Evolutionary conservation across 1,140 invertebrate species (phyloP), one percentile per base, ranked within the genome.

Genomic region (Plutomurus gul): DNA sequence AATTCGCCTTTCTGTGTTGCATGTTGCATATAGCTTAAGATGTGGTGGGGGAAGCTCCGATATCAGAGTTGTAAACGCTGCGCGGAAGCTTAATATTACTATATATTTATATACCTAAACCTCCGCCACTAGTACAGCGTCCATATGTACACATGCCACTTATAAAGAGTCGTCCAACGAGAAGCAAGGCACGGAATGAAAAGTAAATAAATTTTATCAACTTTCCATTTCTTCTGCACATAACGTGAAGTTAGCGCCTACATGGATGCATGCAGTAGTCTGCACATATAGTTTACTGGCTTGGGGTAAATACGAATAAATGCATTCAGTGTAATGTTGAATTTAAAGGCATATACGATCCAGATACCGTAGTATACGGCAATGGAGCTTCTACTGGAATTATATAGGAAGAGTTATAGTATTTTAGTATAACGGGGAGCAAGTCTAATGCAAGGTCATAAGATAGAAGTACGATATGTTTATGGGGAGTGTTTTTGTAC

Each of bases 151-250:
- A n/a, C n/a, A n/a, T n/a, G n/a, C n/a, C n/a, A n/a, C 25, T 11
- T 16, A 7, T 6, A 33, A 60, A 60, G 25, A 60, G 51, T 60
- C n/a, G 46, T 49, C 25, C 18, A 7, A 8, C 3, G 51, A 8
- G 27, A 30, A 60, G 51, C 25, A 60, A 60, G 18, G 51, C 51
- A 30, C 27, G 51, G 51, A 60, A 60, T 60, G 51, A 60, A 60
- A 60, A 60, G 51, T 25, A 60, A 60, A 60, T 60, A 60, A 60
- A 60, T 60, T 60, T 60, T 60, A 60, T 60, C 51, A 60, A 60
- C 51, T 60, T 60, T 60, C 51, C 51, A 30, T 60, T 60, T 60
- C 51, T 60, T 30, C 25, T 33, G 51, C 51, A 60, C 51, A 60
- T 60, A 27, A 60, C 22, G 25, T 60, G n/a, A n/a, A n/a, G n/a